Base-by-base conservation (phyloP, 2,888 invertebrate genomes). In the Parnassius mnemosyne region DNA sequence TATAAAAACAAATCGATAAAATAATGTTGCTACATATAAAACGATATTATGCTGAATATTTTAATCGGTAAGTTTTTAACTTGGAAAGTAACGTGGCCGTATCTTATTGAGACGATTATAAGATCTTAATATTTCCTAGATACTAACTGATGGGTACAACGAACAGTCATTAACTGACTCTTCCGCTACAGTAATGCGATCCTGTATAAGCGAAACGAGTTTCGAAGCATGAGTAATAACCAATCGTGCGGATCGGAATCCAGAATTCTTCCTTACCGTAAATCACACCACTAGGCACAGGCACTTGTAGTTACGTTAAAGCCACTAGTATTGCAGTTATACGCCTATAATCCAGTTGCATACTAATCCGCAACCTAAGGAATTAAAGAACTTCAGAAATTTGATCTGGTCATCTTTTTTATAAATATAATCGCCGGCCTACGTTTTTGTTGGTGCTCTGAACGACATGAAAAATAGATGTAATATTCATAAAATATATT, bases 211-310 rank as follows among this genome's bases (percentile, higher is more conserved):
- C 53, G 52, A 57, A 58, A 63, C 63, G 58, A 58, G 63, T 63
- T 63, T 44, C 58, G 34, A 16, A 58, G 58, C 73, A 79, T 77
- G 79, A 78, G 77, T 82, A 81, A 83, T 83, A 72, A 71, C 65
- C 74, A 74, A 79, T 80, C 80, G 74, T 77, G 81, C 80, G 78
- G 80, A 80, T 82, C 83, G 70, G 58, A 58, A 58, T 58, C 58
- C 61, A 53, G 42, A 41, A 42, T 57, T 49, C 52, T 46, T 46
- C 13, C 51, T 34, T 53, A 50, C 49, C 58, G 58, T 63, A 63
- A 58, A 58, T 63, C 58, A 63, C 63, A 53, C 41, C 57, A 57
- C 7, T 46, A 43, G 50, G 47, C 52, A 16, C 51, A 43, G 50
- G 47, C 52, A 16, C 41, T 46, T 13, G 56, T 34, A 57, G n/a